A percentile compares a stretch with the other conserved stretches of the same genome.
Evolutionary conservation across 2,797 vertebrate genomes (phyloP).

Genomic region (Esox lucius): DNA sequence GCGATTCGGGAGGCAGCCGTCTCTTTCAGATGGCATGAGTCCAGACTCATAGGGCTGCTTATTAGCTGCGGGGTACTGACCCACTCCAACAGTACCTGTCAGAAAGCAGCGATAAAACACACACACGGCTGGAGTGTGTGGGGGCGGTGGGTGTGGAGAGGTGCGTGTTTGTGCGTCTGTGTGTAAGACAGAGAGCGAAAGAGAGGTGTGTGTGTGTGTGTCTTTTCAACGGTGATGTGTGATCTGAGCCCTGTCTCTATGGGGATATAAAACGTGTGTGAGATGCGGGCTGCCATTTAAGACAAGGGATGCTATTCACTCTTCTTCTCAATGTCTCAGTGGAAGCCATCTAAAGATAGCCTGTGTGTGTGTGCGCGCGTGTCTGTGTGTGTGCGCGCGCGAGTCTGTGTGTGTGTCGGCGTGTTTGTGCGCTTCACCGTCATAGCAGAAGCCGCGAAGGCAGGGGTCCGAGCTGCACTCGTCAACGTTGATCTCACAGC

Average conservation of each 20-base stretch:
- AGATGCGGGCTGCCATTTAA: conserved; percentile 24
- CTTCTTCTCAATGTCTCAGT: no score
- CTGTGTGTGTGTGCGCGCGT: no score
- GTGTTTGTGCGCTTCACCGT: conserved; percentile 66
- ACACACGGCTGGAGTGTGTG: no score
- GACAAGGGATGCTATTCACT: neutral
- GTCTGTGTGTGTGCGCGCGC: no score
- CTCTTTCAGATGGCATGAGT: conserved; percentile 65
- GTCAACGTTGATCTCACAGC: conserved; percentile 83
- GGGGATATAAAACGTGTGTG: conserved; percentile 51
- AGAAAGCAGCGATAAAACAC: conserved; percentile 6
- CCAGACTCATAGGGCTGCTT: conserved; percentile 70
- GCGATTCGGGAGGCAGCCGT: neutral
- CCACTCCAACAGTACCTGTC: conserved; percentile 58
- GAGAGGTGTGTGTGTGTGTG: neutral
- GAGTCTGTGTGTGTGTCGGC: neutral
- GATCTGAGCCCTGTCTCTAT: conserved; percentile 19
- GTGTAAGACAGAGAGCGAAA: no score
- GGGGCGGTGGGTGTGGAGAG: no score
- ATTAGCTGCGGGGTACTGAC: conserved; percentile 64
- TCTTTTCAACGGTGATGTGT: conserved; percentile 24
- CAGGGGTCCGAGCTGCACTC: conserved; percentile 82
- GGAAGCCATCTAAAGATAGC: no score
- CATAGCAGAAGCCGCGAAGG: conserved; percentile 81
- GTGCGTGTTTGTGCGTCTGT: no score